A percentile compares a stretch with the other conserved stretches of the same genome.
Conservation (phyloP, 2,797 vertebrate species). For the Lepidocolaptes lacrymiger region DNA sequence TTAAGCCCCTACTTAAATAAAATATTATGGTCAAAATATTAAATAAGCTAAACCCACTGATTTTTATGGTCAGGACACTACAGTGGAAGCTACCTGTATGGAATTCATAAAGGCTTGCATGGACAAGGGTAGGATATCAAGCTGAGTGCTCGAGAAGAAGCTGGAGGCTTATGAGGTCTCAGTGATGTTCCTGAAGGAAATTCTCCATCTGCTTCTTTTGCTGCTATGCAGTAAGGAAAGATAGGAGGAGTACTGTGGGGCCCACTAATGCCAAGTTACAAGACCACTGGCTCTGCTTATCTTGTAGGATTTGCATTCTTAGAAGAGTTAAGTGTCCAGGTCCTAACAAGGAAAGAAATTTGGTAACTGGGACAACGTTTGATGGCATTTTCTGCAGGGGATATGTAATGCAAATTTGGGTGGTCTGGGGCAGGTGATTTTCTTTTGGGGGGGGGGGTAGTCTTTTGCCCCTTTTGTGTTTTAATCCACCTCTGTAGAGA, state of each 20-base stretch:
- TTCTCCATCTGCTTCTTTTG: neutral
- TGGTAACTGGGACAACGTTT: neutral
- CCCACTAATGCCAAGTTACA: neutral
- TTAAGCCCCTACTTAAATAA: neutral
- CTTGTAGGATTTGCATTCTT: neutral
- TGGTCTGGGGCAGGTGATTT: neutral
- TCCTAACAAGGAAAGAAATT: neutral
- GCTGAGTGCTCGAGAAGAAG: neutral
- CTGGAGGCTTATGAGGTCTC: neutral
- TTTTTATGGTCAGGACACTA: neutral
- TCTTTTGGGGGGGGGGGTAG: accelerated
- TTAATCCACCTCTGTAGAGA: neutral
- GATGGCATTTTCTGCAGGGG: neutral
- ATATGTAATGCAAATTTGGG: neutral
- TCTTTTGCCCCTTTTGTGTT: neutral
- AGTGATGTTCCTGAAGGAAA: neutral
- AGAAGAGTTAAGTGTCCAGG: neutral
- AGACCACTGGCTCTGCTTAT: neutral
- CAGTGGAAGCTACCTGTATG: neutral
- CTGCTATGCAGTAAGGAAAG: neutral
- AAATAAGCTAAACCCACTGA: neutral
- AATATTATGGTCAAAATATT: neutral
- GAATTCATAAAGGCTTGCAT: neutral
- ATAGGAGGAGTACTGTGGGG: neutral
- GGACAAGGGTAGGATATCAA: neutral